Conservation (phyloP, 2,113 vertebrate genomes). For the Muntiacus muntjak region DNA sequence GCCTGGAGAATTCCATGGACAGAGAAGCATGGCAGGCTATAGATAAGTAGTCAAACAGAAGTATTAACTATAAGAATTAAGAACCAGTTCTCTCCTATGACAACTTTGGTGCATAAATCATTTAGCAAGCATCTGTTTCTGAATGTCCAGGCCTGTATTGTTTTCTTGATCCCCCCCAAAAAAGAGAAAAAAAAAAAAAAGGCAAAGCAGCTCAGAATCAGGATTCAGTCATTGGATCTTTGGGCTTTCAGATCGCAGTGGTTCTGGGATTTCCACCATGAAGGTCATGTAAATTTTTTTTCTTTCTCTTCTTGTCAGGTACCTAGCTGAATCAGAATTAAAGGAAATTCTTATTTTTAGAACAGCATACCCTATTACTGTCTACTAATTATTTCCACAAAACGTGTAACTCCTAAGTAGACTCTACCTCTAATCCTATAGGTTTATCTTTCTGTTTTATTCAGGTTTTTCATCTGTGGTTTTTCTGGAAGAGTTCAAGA, state of each 20-base stretch:
- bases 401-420: background rate
- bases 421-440: background rate
- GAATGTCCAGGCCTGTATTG: background rate
- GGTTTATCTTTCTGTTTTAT: background rate
- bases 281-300: background rate
- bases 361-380: background rate
- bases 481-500: background rate
- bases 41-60: background rate
- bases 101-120: background rate
- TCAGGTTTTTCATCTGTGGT: background rate
- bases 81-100: background rate
- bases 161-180: background rate
- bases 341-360: conserved; percentile 18
- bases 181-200: background rate
- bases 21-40: background rate
- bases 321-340: background rate
- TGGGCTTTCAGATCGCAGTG: background rate
- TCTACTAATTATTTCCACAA: background rate
- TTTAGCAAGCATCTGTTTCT: background rate
- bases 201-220: background rate
- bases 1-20: background rate
- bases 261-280: background rate
- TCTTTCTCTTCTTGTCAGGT: background rate
- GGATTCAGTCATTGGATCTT: background rate
- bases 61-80: conserved; percentile 11